These are phyloP conservation scores for Pseudococcus viburni DNA, from an alignment of 2,888 invertebrate species.

Conservation along the genomic window DNA sequence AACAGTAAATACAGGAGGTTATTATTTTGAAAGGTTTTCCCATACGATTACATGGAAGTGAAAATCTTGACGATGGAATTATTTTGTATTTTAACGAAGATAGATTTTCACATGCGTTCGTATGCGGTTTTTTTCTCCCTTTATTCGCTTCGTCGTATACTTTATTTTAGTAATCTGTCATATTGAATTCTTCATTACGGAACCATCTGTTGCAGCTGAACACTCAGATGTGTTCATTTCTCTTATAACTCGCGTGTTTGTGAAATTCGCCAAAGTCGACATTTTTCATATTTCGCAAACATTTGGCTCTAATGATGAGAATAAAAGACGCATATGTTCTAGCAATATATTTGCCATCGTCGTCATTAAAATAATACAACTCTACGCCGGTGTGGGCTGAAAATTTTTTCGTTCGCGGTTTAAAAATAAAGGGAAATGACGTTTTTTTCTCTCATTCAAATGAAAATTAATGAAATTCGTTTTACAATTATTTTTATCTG, in stretches of 20 bases:
- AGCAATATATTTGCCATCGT: not conserved
- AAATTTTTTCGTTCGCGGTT: not conserved
- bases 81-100: constrained; percentile 18
- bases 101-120: not conserved
- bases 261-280: constrained; percentile 31
- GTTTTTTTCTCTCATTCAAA: not conserved
- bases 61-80: not conserved
- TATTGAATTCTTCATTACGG: not conserved
- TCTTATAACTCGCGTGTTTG: not conserved
- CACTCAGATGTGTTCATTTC: not conserved
- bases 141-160: not conserved
- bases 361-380: not conserved
- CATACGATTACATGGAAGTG: not conserved
- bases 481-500: not conserved
- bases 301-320: not conserved
- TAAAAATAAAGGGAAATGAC: not conserved
- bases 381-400: not conserved
- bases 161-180: constrained; percentile 24
- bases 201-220: constrained; percentile 22
- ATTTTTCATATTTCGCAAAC: constrained; percentile 5
- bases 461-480: constrained; percentile 2
- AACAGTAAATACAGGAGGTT: not conserved
- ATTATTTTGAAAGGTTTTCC: constrained; percentile 7
- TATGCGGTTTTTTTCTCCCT: not conserved
- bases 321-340: not conserved